These are phyloP conservation scores for Himalopsyche phryganea DNA, from an alignment of 1,140 invertebrate genomes.

Conservation along the genomic window DNA sequence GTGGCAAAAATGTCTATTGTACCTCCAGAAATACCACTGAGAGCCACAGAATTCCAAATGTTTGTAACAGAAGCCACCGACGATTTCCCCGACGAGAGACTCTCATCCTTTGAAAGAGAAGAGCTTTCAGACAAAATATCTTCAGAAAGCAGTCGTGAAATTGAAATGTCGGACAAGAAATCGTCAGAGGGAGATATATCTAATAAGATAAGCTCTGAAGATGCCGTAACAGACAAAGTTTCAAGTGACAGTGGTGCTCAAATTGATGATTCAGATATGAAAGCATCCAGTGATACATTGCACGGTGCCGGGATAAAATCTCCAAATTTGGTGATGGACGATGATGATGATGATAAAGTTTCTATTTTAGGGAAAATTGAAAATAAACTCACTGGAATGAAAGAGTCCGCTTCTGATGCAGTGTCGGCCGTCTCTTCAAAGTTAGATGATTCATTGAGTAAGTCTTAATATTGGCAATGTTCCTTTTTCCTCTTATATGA, in stretches of 20 bases:
- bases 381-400: constrained; percentile 16
- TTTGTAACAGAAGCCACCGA: constrained; percentile 51
- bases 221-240: constrained; percentile 50
- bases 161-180: constrained; percentile 51
- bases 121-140: constrained; percentile 52
- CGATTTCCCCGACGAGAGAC: constrained; percentile 42
- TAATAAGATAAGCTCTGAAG: constrained; percentile 51
- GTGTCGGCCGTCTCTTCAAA: background rate
- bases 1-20: constrained; percentile 35
- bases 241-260: constrained; percentile 38
- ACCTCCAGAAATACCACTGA: constrained; percentile 34
- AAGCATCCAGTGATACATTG: constrained; percentile 21
- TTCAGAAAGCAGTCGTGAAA: constrained; percentile 51
- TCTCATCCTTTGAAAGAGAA: constrained; percentile 44
- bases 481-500: too few relatives aligned
- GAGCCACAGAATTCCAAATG: constrained; percentile 46
- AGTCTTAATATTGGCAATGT: too few relatives aligned
- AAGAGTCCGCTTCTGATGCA: constrained; percentile 6
- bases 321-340: constrained; percentile 25
- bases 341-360: constrained; percentile 14
- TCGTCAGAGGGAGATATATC: constrained; percentile 51
- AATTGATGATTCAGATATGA: constrained; percentile 23
- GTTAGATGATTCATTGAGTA: constrained; percentile 26
- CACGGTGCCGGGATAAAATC: constrained; percentile 15
- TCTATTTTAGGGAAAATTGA: constrained; percentile 18